Conservation (phyloP, 64 coral and sea anemone species). For the Montipora cactus region DNA sequence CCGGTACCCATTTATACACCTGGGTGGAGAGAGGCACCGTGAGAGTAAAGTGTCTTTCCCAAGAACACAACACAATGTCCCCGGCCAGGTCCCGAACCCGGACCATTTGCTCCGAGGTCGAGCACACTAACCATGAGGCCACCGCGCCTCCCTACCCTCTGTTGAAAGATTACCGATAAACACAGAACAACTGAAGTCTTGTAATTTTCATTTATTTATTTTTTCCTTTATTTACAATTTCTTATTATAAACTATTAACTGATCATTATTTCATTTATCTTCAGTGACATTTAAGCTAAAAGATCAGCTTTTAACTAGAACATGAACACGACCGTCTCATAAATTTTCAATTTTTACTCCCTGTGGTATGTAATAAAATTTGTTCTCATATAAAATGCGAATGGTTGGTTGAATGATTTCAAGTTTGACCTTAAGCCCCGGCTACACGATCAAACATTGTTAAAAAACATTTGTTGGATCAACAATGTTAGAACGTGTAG, state of each 20-base stretch:
- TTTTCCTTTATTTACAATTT: neutral
- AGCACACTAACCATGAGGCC: no score
- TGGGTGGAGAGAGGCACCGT: no score
- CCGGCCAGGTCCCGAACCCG: no score
- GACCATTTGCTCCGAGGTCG: no score
- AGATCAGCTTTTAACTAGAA: slow-evolving; percentile 8
- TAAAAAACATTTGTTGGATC: no score
- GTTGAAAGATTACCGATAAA: no score
- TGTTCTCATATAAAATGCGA: slow-evolving; percentile 80
- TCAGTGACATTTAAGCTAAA: neutral
- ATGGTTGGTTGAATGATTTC: slow-evolving; percentile 7
- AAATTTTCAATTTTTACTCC: slow-evolving; percentile 25
- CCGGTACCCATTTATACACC: no score
- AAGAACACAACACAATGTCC: no score
- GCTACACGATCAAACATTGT: no score
- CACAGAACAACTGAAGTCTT: neutral
- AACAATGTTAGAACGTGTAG: no score
- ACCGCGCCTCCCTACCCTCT: no score
- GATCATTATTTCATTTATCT: neutral
- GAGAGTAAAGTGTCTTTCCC: no score
- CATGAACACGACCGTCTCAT: neutral
- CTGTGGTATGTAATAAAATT: slow-evolving; percentile 37
- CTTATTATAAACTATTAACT: neutral
- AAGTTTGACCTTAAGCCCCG: neutral
- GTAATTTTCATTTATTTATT: neutral